Conservation (phyloP, 2,797 vertebrate genomes). For the Coregonus suidteri region DNA sequence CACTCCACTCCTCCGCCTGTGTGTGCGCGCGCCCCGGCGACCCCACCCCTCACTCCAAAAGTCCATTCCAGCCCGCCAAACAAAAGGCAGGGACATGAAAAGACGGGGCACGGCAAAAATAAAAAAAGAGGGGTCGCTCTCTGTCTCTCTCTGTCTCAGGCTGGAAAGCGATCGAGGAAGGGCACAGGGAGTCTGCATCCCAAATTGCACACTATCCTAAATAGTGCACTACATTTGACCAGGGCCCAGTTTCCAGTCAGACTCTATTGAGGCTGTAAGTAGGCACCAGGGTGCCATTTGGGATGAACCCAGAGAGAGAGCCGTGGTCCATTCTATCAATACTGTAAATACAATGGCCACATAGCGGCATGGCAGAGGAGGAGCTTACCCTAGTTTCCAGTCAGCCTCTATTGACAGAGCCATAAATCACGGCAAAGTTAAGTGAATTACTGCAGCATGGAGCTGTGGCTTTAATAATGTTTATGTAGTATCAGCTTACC, state of each 20-base stretch:
- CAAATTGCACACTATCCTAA: background rate
- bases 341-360: slow-evolving; percentile 81
- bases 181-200: slow-evolving; percentile 9
- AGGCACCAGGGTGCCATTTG: slow-evolving; percentile 38
- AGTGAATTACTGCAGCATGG: slow-evolving; percentile 90
- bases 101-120: background rate
- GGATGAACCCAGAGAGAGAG: slow-evolving; percentile 30
- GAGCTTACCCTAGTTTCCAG: slow-evolving; percentile 72
- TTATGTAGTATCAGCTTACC: slow-evolving; percentile 83
- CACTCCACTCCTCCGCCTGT: slow-evolving; percentile 24
- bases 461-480: slow-evolving; percentile 85
- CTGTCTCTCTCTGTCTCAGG: too few relatives aligned
- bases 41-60: slow-evolving; percentile 23
- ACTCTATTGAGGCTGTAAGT: slow-evolving; percentile 24
- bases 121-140: background rate
- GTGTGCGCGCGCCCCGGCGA: background rate
- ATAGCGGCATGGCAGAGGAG: slow-evolving; percentile 55
- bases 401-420: slow-evolving; percentile 86
- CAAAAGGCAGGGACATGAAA: slow-evolving; percentile 30
- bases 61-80: slow-evolving; percentile 31
- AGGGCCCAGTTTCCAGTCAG: background rate
- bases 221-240: background rate
- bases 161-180: slow-evolving; percentile 38
- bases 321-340: slow-evolving; percentile 77
- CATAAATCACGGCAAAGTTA: slow-evolving; percentile 92